phyloP scores from a whole-genome alignment of 2,797 vertebrate species.

The Serranus cabrilla region DNA sequence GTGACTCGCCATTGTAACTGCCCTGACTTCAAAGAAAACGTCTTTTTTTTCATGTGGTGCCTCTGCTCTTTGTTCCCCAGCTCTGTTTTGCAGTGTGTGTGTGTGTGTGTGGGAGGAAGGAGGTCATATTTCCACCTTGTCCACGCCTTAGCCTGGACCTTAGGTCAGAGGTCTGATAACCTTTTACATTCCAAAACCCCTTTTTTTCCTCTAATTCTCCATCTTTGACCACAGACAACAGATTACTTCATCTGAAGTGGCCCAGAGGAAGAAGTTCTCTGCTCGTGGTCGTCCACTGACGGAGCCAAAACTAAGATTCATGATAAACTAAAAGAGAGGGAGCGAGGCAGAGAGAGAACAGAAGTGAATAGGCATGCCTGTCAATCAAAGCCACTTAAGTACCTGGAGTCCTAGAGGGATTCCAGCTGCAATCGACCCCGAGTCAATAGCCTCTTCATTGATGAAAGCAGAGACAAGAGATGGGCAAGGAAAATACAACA shows the following conservation, averaged over 20 bases:
- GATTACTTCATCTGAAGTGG: conserved; percentile 21
- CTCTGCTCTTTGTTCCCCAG: conserved; percentile 37
- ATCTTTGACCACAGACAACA: conserved; percentile 18
- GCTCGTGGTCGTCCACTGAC: conserved; percentile 12
- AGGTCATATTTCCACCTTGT: conserved; percentile 67
- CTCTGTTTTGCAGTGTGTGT: conserved; percentile 19
- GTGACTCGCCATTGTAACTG: conserved; percentile 17
- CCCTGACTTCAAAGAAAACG: conserved; percentile 49
- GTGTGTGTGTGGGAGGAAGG: conserved; percentile 37
- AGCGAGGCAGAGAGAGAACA: conserved; percentile 7
- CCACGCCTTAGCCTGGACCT: conserved; percentile 52
- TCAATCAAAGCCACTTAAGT: conserved; percentile 75
- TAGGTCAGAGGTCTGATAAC: conserved; percentile 78
- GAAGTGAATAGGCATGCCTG: conserved; percentile 48
- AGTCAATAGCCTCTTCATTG: conserved; percentile 76
- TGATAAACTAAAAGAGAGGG: conserved; percentile 1
- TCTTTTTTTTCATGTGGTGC: conserved; percentile 9
- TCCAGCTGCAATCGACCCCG: conserved; percentile 65
- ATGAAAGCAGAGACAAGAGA: conserved; percentile 59
- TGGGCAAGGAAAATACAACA: conserved; percentile 14
- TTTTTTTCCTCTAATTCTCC: conserved; percentile 39
- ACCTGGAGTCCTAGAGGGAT: conserved; percentile 65
- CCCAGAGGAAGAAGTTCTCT: background rate
- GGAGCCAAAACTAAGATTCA: conserved; percentile 13
- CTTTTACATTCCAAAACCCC: conserved; percentile 79